These are phyloP conservation scores for Carapus acus DNA, from an alignment of 2,797 vertebrate species.

Conservation along the genomic window DNA sequence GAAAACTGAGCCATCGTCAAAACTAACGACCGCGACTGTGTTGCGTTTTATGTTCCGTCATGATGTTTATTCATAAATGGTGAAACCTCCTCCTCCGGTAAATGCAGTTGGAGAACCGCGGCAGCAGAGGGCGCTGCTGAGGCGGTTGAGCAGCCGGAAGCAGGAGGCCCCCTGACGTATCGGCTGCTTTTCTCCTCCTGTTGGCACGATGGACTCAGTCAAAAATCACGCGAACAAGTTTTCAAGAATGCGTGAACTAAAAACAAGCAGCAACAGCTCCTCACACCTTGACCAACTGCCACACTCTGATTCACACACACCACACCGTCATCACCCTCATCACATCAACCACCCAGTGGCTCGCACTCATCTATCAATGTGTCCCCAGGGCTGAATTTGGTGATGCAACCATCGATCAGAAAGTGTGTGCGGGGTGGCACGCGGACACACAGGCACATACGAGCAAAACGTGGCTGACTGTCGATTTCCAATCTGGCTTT, in stretches of 20 bases:
- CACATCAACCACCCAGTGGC: too few species aligned
- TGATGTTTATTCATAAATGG: too few species aligned
- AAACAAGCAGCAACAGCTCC: too few species aligned
- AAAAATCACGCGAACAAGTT: too few species aligned
- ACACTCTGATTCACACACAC: too few species aligned
- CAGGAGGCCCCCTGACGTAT: neutral
- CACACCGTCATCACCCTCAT: neutral
- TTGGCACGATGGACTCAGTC: neutral
- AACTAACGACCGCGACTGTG: too few species aligned
- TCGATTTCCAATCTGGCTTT: slow-evolving; percentile 56
- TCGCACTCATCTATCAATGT: slow-evolving; percentile 5
- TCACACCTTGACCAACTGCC: too few species aligned
- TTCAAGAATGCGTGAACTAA: too few species aligned
- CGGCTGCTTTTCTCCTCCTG: too few species aligned
- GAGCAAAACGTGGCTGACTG: slow-evolving; percentile 34
- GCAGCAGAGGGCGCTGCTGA: slow-evolving; percentile 56
- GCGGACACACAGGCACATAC: slow-evolving; percentile 37
- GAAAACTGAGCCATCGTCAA: too few species aligned
- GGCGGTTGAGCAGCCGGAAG: slow-evolving; percentile 8
- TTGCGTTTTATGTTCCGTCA: too few species aligned
- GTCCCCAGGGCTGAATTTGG: slow-evolving; percentile 10
- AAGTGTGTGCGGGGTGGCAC: slow-evolving; percentile 7
- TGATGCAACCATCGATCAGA: slow-evolving; percentile 43
- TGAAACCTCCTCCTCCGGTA: too few species aligned
- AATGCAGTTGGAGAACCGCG: slow-evolving; percentile 29